phyloP scores from a whole-genome alignment of 2,888 invertebrate species.

The Dinocampus coccinellae region DNA sequence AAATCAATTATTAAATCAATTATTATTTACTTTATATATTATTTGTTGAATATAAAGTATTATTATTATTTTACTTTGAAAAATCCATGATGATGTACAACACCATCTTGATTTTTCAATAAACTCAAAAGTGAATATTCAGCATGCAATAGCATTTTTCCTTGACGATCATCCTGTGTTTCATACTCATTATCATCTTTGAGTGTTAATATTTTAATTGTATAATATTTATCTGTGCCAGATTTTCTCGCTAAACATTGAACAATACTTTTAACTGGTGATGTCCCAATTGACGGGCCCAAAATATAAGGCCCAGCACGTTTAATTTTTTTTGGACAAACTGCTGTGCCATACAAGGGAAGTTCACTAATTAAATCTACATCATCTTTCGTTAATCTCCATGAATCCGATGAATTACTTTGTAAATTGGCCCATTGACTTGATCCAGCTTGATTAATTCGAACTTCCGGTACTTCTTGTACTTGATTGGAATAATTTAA shows the following conservation, averaged over 20 bases:
- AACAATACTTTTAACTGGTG: conserved; percentile 82
- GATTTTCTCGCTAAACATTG: conserved; percentile 81
- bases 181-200: conserved; percentile 73
- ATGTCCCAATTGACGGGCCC: conserved; percentile 79
- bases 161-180: conserved; percentile 81
- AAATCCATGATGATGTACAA: conserved; percentile 82
- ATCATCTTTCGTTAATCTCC: conserved; percentile 42
- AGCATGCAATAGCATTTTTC: conserved; percentile 83
- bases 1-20: conserved; percentile 9
- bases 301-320: conserved; percentile 79
- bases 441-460: conserved; percentile 1
- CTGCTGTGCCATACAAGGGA: conserved; percentile 72
- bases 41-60: not conserved
- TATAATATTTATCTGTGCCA: conserved; percentile 78
- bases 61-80: conserved; percentile 74
- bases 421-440: conserved; percentile 25
- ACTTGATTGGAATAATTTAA: conserved; percentile 28
- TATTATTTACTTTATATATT: not conserved
- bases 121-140: conserved; percentile 81
- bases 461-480: conserved; percentile 40
- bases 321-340: conserved; percentile 72
- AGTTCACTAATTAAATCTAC: conserved; percentile 65
- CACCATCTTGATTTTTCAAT: conserved; percentile 78
- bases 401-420: conserved; percentile 22
- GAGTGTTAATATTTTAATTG: conserved; percentile 74